Percentiles rank a stretch among this genome's conserved stretches.
phyloP scores from a whole-genome alignment of 2,888 invertebrate species.

The Netelia melanura region DNA sequence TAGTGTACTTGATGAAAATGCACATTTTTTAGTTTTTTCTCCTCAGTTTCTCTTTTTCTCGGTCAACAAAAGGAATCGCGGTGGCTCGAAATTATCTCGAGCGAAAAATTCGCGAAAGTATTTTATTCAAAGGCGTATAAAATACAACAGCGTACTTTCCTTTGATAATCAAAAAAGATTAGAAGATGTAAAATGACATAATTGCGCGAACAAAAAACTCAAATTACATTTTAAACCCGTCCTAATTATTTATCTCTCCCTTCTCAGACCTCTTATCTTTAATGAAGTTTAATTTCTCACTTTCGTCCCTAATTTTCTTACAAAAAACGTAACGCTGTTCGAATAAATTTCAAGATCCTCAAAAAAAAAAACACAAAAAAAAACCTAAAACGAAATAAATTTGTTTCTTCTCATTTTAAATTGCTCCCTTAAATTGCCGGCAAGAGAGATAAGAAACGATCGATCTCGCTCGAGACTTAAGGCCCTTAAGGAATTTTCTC shows the following conservation, averaged over 20 bases:
- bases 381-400: too few relatives aligned
- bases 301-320: not conserved
- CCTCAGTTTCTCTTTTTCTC: not conserved
- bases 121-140: too few relatives aligned
- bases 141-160: too few relatives aligned
- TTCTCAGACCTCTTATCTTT: not conserved
- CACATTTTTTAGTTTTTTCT: not conserved
- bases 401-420: not conserved
- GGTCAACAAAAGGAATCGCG: not conserved
- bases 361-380: too few relatives aligned
- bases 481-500: not conserved
- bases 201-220: not conserved
- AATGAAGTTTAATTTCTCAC: not conserved
- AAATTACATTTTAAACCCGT: not conserved
- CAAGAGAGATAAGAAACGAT: not conserved
- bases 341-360: too few relatives aligned
- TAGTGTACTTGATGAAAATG: not conserved
- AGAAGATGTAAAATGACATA: not conserved
- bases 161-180: not conserved
- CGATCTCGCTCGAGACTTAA: not conserved
- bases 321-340: not conserved
- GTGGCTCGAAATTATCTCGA: slow-evolving; percentile 31
- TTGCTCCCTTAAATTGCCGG: not conserved
- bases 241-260: not conserved
- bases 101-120: slow-evolving; percentile 8